Evolutionary conservation across 2,888 invertebrate species (phyloP), one percentile per base, ranked within the genome.

Genomic region (Microctonus brassicae): DNA sequence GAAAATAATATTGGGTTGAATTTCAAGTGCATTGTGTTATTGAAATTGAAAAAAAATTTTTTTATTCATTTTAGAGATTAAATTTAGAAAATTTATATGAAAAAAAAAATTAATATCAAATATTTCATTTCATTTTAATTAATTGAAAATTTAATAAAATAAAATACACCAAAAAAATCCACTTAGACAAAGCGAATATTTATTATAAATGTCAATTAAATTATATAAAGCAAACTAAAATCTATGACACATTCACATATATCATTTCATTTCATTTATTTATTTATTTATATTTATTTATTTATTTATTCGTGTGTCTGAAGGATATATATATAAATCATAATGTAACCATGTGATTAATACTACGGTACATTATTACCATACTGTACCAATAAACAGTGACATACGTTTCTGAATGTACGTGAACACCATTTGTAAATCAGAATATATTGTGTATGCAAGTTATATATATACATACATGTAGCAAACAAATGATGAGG

Each of bases 161-260:
- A n/a, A n/a, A n/a, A n/a, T n/a, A n/a, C n/a, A n/a, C n/a, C n/a
- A n/a, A n/a, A n/a, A n/a, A n/a, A n/a, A n/a, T n/a, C n/a, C n/a
- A n/a, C n/a, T n/a, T n/a, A n/a, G n/a, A n/a, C n/a, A n/a, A n/a
- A n/a, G n/a, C n/a, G n/a, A n/a, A n/a, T n/a, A n/a, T n/a, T n/a
- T n/a, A n/a, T n/a, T n/a, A n/a, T n/a, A 7, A 3, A 60, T 36
- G 33, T 36, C 62, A 42, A 62, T 62, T 62, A 62, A 62, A 62
- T 42, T 34, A 11, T 13, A 4, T 29, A 20, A 20, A 7, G 20
- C 3, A n/a, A 34, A 20, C 20, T 34, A 60, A 34, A 20, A 34
- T 7, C 10, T 36, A 4, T n/a, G 7, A 34, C 22, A n/a, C n/a
- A 34, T 61, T 34, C 22, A n/a, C n/a, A 34, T 61, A 22, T 36